Evolutionary conservation across 2,888 invertebrate species (phyloP).

Genomic region (Onthophagus sagittarius): DNA sequence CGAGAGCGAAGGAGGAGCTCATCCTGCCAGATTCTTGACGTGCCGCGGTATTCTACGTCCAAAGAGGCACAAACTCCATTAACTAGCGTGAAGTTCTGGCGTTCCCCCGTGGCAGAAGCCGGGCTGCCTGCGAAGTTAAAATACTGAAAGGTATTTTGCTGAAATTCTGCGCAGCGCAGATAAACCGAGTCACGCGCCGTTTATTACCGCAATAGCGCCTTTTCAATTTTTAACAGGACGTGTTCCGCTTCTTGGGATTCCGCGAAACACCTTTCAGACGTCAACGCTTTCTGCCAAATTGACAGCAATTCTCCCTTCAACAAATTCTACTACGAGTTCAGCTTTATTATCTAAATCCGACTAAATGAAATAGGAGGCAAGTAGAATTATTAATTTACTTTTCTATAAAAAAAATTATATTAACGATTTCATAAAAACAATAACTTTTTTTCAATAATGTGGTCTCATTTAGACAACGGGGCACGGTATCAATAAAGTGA

Average conservation of each 20-base stretch:
- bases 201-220: neutral
- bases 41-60: constrained; percentile 36
- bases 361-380: neutral
- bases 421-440: too few species aligned
- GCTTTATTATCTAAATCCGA: neutral
- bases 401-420: too few species aligned
- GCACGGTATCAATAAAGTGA: too few species aligned
- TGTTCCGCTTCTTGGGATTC: neutral
- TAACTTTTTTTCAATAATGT: too few species aligned
- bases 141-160: constrained; percentile 12
- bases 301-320: neutral
- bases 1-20: neutral
- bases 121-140: constrained; percentile 6
- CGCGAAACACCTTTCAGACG: neutral
- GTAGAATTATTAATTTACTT: too few species aligned
- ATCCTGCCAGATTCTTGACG: constrained; percentile 33
- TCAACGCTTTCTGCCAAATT: neutral
- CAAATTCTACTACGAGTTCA: neutral
- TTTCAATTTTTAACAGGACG: constrained; percentile 3
- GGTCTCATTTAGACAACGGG: too few species aligned
- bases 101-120: constrained; percentile 5
- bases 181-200: neutral
- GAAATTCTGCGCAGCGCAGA: constrained; percentile 3
- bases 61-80: constrained; percentile 41
- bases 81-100: constrained; percentile 30